Percentiles rank a stretch among this genome's conserved stretches.
phyloP scores from a whole-genome alignment of 1,140 invertebrate genomes.

The roundworm (Caenorhabditis elegans) region WBcel235 BX284605.5:13868001-13868500 shows the following conservation, averaged over 20 bases:
- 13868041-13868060: neutral
- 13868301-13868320: neutral
- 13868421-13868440: neutral
- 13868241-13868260: neutral
- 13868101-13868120: neutral
- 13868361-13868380: neutral
- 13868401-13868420: neutral
- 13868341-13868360: neutral
- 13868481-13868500: neutral
- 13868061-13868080: neutral
- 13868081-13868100: neutral
- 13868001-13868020: too few species aligned
- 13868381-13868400: neutral
- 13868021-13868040: too few species aligned
- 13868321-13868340: neutral
- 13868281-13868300: neutral
- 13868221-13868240: neutral
- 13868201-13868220: neutral
- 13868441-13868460: conserved; percentile 2
- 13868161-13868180: neutral
- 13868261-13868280: neutral
- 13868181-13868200: neutral
- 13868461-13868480: neutral
- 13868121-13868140: neutral
- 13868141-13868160: neutral